Conservation (phyloP, 2,888 invertebrate genomes). For the Dendrolimus houi region DNA sequence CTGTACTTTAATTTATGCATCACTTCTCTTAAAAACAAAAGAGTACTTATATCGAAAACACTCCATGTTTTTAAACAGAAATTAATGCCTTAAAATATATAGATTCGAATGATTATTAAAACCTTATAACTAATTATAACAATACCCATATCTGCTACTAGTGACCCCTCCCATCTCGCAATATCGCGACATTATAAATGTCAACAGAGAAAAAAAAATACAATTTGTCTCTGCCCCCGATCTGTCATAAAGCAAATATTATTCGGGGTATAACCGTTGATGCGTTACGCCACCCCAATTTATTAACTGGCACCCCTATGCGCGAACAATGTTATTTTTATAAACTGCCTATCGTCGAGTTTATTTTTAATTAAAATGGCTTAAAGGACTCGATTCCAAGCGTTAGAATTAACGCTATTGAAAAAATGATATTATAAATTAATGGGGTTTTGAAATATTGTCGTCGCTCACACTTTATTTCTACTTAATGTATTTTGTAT, state of each 20-base stretch:
- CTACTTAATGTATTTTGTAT: no score
- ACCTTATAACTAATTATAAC: no score
- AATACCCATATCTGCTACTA: no score
- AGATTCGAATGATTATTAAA: no score
- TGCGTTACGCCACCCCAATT: constrained; percentile 23
- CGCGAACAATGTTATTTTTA: constrained; percentile 63
- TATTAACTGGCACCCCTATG: constrained; percentile 38
- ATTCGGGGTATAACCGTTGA: constrained; percentile 36
- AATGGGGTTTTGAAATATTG: not conserved
- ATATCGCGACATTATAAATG: constrained; percentile 54
- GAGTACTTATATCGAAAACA: no score
- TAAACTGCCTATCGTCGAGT: constrained; percentile 42
- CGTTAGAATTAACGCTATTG: not conserved
- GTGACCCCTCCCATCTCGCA: constrained; percentile 24
- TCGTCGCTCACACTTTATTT: not conserved
- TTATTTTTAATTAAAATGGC: constrained; percentile 66
- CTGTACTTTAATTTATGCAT: no score
- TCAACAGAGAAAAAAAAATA: constrained; percentile 53
- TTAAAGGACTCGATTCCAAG: constrained; percentile 29
- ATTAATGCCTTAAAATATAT: no score
- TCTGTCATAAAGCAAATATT: constrained; percentile 45
- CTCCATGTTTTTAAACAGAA: no score
- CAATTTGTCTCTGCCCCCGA: constrained; percentile 31
- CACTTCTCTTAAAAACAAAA: no score
- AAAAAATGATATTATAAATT: not conserved